Evolutionary conservation across 2,888 invertebrate species (phyloP).

Genomic region (Stenoptilia bipunctidactyla): DNA sequence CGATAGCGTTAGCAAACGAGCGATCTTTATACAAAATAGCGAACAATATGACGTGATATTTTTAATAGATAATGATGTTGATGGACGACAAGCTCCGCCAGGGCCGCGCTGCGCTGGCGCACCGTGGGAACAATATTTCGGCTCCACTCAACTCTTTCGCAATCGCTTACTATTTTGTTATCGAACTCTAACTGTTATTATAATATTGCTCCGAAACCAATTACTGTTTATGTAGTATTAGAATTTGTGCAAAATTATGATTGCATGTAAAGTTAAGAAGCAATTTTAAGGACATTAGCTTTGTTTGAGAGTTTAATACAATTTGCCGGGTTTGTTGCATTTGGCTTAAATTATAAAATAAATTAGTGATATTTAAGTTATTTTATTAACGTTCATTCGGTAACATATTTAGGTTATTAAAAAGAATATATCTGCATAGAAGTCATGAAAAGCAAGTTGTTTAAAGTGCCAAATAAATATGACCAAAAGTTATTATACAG

Average conservation of each 20-base stretch:
- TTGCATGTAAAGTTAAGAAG: too few species aligned
- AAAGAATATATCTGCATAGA: too few species aligned
- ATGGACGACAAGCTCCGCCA: conserved; percentile 51
- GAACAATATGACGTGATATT: conserved; percentile 69
- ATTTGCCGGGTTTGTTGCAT: too few species aligned
- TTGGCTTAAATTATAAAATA: too few species aligned
- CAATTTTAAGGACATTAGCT: too few species aligned
- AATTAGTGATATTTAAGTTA: too few species aligned
- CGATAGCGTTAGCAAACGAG: conserved; percentile 44
- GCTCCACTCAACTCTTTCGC: conserved; percentile 49
- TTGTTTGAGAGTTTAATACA: too few species aligned
- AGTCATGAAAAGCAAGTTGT: too few species aligned
- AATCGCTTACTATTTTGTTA: conserved; percentile 45
- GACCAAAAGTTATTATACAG: too few species aligned
- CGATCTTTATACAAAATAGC: conserved; percentile 63
- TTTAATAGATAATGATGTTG: conserved; percentile 70
- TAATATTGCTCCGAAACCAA: conserved; percentile 13
- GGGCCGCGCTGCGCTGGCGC: conserved; percentile 30
- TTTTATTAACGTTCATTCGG: too few species aligned
- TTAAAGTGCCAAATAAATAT: too few species aligned
- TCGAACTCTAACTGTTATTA: conserved; percentile 29
- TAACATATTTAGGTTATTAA: too few species aligned
- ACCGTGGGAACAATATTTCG: conserved; percentile 66
- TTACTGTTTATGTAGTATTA: not conserved
- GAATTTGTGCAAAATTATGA: not conserved